phyloP scores from a whole-genome alignment of 2,888 invertebrate species.

The Drosophila planitibia region DNA sequence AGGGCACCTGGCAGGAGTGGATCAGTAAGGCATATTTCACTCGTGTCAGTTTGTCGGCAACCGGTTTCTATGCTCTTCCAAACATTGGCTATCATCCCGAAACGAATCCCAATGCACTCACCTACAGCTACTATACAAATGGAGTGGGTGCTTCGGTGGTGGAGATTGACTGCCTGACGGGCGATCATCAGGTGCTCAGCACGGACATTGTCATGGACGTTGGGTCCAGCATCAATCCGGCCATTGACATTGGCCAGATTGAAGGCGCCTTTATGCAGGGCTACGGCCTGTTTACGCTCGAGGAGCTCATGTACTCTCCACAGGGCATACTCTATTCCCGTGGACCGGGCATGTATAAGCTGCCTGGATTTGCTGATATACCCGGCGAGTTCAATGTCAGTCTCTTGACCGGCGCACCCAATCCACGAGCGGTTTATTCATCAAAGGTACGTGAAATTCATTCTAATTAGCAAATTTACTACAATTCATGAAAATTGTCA shows the following conservation, averaged over 20 bases:
- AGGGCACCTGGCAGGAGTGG: conserved; percentile 94
- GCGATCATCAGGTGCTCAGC: conserved; percentile 94
- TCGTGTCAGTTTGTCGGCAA: conserved; percentile 92
- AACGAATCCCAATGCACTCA: conserved; percentile 89
- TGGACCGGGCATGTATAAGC: conserved; percentile 97
- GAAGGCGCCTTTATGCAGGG: conserved; percentile 98
- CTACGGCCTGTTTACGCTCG: conserved; percentile 95
- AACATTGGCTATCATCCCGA: conserved; percentile 90
- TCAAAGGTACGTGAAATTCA: conserved; percentile 90
- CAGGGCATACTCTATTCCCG: conserved; percentile 92
- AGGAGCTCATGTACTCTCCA: conserved; percentile 95
- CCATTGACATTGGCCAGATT: conserved; percentile 98
- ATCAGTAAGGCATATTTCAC: conserved; percentile 91
- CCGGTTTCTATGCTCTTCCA: conserved; percentile 93
- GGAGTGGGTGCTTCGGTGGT: conserved; percentile 95
- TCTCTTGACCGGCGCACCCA: conserved; percentile 94
- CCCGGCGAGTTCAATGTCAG: conserved; percentile 97
- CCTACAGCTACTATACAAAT: conserved; percentile 94
- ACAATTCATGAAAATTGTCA: not conserved
- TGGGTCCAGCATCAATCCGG: conserved; percentile 97
- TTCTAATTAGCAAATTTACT: too few relatives aligned
- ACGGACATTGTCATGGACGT: conserved; percentile 99
- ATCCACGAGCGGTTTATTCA: conserved; percentile 96
- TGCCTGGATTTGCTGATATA: conserved; percentile 96
- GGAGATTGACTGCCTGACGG: conserved; percentile 97